These are phyloP conservation scores for Alethe castanea DNA, from an alignment of 2,113 vertebrate genomes.

Conservation along the genomic window DNA sequence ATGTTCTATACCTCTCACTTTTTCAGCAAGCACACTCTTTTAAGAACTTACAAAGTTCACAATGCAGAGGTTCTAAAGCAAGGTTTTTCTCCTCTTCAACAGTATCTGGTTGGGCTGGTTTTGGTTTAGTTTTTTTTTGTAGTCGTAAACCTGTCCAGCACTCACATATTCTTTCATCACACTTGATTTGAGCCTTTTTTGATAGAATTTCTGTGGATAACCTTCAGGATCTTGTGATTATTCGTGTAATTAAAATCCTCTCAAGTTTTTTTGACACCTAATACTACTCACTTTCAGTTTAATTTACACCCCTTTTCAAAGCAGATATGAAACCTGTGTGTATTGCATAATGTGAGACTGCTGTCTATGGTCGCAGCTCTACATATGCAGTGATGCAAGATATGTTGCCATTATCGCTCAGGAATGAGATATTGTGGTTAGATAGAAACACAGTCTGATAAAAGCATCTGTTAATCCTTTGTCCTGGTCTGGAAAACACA, in stretches of 20 bases:
- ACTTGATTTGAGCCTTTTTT: neutral
- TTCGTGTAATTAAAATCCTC: constrained; percentile 6
- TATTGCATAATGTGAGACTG: neutral
- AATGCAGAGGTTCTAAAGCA: neutral
- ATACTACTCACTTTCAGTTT: neutral
- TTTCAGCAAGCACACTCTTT: neutral
- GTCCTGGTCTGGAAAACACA: neutral
- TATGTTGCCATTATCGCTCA: neutral
- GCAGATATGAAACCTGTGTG: neutral
- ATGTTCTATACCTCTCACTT: neutral
- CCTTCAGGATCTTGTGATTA: neutral
- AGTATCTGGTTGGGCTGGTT: neutral
- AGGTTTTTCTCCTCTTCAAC: neutral
- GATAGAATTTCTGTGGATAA: neutral
- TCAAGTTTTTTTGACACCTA: constrained; percentile 8
- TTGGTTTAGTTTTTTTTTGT: neutral
- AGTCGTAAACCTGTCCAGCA: neutral
- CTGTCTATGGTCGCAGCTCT: neutral
- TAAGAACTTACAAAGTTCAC: neutral
- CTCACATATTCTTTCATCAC: neutral
- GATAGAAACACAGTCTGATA: neutral
- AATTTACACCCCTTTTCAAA: constrained; percentile 34
- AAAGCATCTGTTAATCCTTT: neutral
- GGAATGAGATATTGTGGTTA: neutral
- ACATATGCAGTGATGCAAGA: neutral